phyloP scores from a whole-genome alignment of 2,888 invertebrate genomes.

The Eledone cirrhosa region DNA sequence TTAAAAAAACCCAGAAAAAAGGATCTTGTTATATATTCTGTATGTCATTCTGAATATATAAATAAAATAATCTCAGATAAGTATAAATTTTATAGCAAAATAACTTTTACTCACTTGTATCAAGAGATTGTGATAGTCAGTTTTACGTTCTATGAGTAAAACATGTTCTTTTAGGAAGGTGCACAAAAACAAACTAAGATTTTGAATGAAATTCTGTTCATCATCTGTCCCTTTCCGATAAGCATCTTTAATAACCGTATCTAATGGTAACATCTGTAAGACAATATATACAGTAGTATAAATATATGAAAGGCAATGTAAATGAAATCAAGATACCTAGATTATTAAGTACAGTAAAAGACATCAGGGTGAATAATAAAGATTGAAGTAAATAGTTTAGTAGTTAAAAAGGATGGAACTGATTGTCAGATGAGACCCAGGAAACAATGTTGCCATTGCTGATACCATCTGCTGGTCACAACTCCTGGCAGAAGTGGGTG shows the following conservation, averaged over 20 bases:
- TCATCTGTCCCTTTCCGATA: constrained; percentile 93
- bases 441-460: no score
- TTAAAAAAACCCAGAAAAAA: no score
- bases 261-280: constrained; percentile 81
- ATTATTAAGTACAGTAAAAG: no score
- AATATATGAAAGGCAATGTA: no score
- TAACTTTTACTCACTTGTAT: constrained; percentile 69
- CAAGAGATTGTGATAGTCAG: constrained; percentile 77
- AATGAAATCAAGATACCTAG: no score
- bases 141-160: constrained; percentile 71
- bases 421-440: no score
- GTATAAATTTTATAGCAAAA: background rate
- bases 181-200: constrained; percentile 95
- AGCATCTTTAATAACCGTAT: constrained; percentile 91
- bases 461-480: no score
- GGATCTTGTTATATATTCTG: background rate
- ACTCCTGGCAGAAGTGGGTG: no score
- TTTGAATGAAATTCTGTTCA: constrained; percentile 99
- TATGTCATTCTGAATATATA: background rate
- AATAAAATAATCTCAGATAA: background rate
- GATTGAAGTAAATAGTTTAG: no score
- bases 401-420: no score
- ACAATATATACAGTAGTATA: background rate
- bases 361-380: no score
- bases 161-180: constrained; percentile 97